Conservation (phyloP, 2,797 vertebrate genomes). For the Capromys pilorides region DNA sequence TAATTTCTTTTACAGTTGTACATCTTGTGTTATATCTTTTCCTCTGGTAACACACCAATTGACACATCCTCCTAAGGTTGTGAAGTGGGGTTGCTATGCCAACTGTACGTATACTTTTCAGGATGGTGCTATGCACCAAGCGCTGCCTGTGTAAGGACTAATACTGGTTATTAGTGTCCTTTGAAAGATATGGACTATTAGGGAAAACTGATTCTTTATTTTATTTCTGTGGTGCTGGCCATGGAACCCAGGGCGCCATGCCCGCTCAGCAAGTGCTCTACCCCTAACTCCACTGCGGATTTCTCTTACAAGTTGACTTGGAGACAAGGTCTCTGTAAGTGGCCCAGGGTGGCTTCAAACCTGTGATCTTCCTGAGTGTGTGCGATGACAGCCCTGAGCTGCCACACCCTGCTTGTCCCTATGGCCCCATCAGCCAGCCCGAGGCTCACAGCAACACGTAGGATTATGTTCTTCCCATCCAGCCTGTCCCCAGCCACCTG, state of each 20-base stretch:
- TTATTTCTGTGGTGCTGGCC: neutral
- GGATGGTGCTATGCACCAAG: neutral
- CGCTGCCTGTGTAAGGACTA: neutral
- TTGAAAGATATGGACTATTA: too few species aligned
- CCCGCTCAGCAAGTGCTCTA: neutral
- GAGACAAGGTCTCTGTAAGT: neutral
- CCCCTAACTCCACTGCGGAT: neutral
- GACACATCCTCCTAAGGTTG: neutral
- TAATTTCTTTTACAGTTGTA: too few species aligned
- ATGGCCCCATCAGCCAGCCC: neutral
- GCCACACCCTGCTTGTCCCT: neutral
- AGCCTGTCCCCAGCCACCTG: neutral
- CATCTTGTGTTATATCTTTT: too few species aligned
- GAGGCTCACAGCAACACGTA: neutral
- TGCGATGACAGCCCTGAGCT: neutral
- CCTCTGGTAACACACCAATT: too few species aligned
- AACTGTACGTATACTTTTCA: neutral
- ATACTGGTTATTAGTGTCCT: neutral
- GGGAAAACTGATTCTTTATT: neutral
- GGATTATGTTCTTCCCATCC: neutral
- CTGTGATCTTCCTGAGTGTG: neutral
- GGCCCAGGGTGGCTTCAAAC: neutral
- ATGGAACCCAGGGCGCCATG: neutral
- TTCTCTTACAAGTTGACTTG: neutral
- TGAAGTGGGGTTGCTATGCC: neutral